Base-by-base conservation (phyloP, 2,888 invertebrate species). In the Lymantria monacha region DNA sequence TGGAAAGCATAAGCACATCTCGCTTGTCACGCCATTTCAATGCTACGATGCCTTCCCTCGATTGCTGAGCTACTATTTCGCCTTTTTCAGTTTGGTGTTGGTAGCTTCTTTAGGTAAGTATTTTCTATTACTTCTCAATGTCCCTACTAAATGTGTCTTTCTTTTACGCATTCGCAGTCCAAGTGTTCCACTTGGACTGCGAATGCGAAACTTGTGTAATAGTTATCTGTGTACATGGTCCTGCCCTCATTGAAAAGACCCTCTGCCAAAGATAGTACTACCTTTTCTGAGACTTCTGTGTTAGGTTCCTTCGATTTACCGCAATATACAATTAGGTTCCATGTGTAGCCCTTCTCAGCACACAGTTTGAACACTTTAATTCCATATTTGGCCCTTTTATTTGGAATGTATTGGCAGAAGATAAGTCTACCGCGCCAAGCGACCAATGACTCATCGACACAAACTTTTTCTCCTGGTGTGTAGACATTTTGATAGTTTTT, bases 131-230 rank as follows among this genome's bases (percentile, higher is more conserved):
- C 38, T 40, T 13, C 46, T 12, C 11, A 46, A 22, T 3, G 46
- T 46, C 0, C 40, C 48, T 7, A 48, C 43, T 1, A 48, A 12
- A 38, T 48, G 38, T 3, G 43, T 48, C 30, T 37, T 36, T 10
- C 31, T 36, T 30, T 48, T 44, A 38, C 51, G 48, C 43, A 49
- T 10, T 14, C 42, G 31, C n/a, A 36, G 12, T n/a, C 41, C 41
- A 10, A 49, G 41, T 8, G 57, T 51, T 30, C 60, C 48, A 54
- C 63, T 63, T n/a, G n/a, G n/a, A n/a, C n/a, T n/a, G n/a, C n/a
- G n/a, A 1, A 37, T 36, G 11, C 36, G 37, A 22, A 11, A 42
- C 42, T 42, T 33, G 33, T 33, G 5, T 33, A 33, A 33, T 33
- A 33, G 33, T 33, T 33, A 8, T 33, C 33, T 33, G 33, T 33